phyloP scores from a whole-genome alignment of 2,113 vertebrate genomes.

The human (Homo sapiens) region GRCh38 chr16:83217001-83217500 shows the following conservation, averaged over 20 bases:
- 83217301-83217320: background rate
- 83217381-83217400: slow-evolving; percentile 94
- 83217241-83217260: background rate
- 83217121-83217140: background rate
- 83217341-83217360: slow-evolving; percentile 91
- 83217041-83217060: background rate
- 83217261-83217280: background rate
- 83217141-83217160: background rate
- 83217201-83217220: background rate
- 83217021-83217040: background rate
- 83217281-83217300: background rate
- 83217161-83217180: background rate
- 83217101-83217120: fast-evolving
- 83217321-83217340: background rate
- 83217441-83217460: slow-evolving; percentile 93
- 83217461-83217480: slow-evolving; percentile 92
- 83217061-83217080: background rate
- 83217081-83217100: background rate
- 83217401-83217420: slow-evolving; percentile 94
- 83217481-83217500: slow-evolving; percentile 91
- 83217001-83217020: background rate
- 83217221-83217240: background rate
- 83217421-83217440: slow-evolving; percentile 93
- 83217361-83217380: slow-evolving; percentile 89
- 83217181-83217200: background rate